phyloP scores from a whole-genome alignment of 2,888 invertebrate species.

The Eustalomyia histrio region DNA sequence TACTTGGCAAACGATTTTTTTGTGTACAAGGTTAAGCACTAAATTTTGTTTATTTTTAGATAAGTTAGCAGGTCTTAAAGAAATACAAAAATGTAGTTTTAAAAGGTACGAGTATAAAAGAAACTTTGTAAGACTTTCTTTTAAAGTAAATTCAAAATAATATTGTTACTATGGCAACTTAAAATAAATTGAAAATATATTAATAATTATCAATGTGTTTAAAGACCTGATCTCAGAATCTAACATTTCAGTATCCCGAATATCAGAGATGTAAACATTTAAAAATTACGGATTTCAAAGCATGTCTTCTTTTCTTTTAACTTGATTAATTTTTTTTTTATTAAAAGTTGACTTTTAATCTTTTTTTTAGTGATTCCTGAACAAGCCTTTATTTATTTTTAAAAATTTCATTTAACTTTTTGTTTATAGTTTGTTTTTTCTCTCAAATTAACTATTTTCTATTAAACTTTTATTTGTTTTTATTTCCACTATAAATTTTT shows the following conservation, averaged over 20 bases:
- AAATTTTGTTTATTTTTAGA: too few relatives aligned
- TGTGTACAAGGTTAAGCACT: too few relatives aligned
- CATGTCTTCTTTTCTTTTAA: too few relatives aligned
- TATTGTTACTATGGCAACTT: neutral
- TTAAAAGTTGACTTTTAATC: too few relatives aligned
- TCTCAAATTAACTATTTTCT: constrained; percentile 57
- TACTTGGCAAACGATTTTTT: too few relatives aligned
- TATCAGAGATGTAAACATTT: too few relatives aligned
- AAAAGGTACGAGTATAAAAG: neutral
- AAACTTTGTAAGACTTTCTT: neutral
- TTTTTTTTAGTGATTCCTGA: neutral
- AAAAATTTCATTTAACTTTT: constrained; percentile 2
- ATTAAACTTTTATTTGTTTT: constrained; percentile 13
- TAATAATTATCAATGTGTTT: too few relatives aligned
- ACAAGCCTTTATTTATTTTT: neutral
- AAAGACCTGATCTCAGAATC: too few relatives aligned
- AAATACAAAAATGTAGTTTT: neutral
- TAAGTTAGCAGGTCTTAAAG: too few relatives aligned
- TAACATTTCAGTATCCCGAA: too few relatives aligned
- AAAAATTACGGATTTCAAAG: too few relatives aligned
- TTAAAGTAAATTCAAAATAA: neutral
- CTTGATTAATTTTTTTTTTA: too few relatives aligned
- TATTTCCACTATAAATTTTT: constrained; percentile 55
- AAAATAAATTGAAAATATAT: neutral
- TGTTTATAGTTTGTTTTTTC: constrained; percentile 12